Base-by-base conservation (phyloP, 2,113 vertebrate genomes). In the Prietella phreatophila region DNA sequence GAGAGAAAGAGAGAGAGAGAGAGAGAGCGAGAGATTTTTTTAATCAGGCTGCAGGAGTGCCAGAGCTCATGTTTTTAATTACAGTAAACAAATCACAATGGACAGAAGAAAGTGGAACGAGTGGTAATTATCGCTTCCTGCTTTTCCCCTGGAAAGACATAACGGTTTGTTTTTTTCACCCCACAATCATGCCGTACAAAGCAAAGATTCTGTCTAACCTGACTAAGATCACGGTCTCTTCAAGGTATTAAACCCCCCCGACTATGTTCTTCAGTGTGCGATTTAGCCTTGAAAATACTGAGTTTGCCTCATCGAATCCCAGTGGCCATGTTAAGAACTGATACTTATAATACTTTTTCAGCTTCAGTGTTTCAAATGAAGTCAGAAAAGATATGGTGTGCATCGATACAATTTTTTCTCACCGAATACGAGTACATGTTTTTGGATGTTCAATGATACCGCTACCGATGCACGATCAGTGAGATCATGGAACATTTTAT, bases 11-110 rank as follows among this genome's bases (percentile, higher is more conserved):
- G 47, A 10, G 47, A 0, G 47, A 0, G 47, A 4, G 47, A 10
- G 47, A 10, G 25, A 20, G 22, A n/a, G n/a, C n/a, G n/a, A n/a
- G n/a, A n/a, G n/a, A n/a, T 39, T 61, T 71, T 82, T 27, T 82
- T 4, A 42, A 73, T 36, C 25, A 61, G 27, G 27, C 55, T 60
- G 25, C 17, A 20, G 27, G 39, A 42, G 33, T 53, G 73, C 85
- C 20, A 85, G 56, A 76, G 65, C 88, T 91, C 89, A 84, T 89
- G 89, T 88, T 91, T 93, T 91, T 80, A 91, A 91, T 90, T 89
- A 88, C 85, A 86, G 87, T 82, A 63, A 76, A 86, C 83, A 88
- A 89, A 85, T 91, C 91, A 91, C 86, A 86, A 86, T 55, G 79
- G 88, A 90, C 36, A 73, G 82, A 92, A 88, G 82, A 91, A 90